Percentiles rank a stretch among this genome's conserved stretches.
Conservation (phyloP, 2,113 vertebrate species). For the Numida meleagris region DNA sequence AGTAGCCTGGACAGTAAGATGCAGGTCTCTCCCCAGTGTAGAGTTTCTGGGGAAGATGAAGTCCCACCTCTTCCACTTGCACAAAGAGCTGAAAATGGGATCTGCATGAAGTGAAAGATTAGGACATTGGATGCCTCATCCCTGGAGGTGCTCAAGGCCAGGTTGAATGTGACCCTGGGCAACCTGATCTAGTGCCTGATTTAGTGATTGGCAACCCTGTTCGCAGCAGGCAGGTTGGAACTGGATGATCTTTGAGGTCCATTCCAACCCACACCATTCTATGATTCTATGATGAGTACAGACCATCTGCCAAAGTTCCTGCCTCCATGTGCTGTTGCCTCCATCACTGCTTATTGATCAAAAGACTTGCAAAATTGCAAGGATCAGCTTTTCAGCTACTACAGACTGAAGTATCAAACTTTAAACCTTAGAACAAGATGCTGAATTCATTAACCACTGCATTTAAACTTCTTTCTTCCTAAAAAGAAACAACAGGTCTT, state of each 20-base stretch:
- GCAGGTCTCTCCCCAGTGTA: background rate
- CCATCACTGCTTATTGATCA: fast-evolving
- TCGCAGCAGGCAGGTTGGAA: no score
- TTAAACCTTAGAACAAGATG: background rate
- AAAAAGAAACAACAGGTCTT: background rate
- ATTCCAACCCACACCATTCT: no score
- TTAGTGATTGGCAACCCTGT: no score
- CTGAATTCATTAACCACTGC: background rate
- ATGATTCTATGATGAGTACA: background rate
- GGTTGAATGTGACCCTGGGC: no score
- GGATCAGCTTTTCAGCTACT: background rate
- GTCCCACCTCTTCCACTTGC: no score
- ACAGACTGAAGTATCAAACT: background rate
- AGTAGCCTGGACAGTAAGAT: background rate
- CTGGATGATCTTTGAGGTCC: no score
- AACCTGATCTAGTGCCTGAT: no score
- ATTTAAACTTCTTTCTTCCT: background rate
- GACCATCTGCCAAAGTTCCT: background rate
- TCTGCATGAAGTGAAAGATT: background rate
- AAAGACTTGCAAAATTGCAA: background rate
- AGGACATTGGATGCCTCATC: no score
- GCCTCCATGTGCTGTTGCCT: background rate
- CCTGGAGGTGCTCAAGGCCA: no score
- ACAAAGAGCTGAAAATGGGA: background rate
- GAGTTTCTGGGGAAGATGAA: fast-evolving